phyloP scores from a whole-genome alignment of 2,113 vertebrate genomes.

The Lagenorhynchus albirostris region DNA sequence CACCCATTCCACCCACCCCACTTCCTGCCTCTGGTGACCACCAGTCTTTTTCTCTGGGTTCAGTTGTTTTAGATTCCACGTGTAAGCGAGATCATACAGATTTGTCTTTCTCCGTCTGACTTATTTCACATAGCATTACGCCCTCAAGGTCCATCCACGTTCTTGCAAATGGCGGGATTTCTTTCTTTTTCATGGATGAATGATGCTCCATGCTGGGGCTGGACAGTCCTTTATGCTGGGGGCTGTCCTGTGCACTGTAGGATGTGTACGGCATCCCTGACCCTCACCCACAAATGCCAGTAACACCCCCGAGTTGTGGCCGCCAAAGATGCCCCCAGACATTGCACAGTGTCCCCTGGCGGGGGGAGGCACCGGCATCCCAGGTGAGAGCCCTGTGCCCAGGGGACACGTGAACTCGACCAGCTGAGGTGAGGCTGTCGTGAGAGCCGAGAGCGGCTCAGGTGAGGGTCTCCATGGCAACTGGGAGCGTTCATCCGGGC shows the following conservation, averaged over 20 bases:
- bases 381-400: background rate
- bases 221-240: too few species aligned
- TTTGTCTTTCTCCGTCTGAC: background rate
- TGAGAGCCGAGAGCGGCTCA: accelerated
- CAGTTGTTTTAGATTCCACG: accelerated
- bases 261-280: accelerated
- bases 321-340: background rate
- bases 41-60: background rate
- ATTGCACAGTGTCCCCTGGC: accelerated
- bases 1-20: accelerated
- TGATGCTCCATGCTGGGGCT: accelerated
- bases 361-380: accelerated
- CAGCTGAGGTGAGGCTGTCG: background rate
- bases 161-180: background rate
- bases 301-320: background rate
- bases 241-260: accelerated
- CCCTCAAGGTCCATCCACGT: too few species aligned
- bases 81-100: accelerated
- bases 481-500: accelerated
- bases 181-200: background rate
- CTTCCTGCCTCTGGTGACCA: background rate
- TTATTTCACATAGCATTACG: accelerated
- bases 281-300: background rate
- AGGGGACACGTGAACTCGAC: accelerated
- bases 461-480: background rate